Conservation (phyloP, 1,140 invertebrate genomes). For the Bombus difficillimus region DNA sequence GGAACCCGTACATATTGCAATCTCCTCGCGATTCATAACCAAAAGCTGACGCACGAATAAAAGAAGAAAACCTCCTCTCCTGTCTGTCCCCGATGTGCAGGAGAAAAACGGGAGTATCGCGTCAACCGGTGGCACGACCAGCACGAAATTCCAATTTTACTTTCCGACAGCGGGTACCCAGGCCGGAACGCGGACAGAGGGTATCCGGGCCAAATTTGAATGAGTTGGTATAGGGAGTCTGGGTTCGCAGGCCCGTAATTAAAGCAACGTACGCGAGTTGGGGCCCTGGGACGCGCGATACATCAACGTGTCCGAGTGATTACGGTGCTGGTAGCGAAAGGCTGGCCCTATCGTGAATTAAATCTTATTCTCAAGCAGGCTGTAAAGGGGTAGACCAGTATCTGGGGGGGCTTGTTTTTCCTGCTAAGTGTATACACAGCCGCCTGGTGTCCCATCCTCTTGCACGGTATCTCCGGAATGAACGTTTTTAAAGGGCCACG, state of each 20-base stretch:
- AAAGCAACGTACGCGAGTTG: conserved; percentile 51
- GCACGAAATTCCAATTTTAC: conserved; percentile 29
- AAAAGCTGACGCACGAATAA: background rate
- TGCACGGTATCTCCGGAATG: background rate
- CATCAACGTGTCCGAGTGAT: conserved; percentile 70
- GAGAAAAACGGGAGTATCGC: background rate
- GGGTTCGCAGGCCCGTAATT: conserved; percentile 62
- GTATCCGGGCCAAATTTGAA: conserved; percentile 61
- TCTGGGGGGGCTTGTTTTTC: conserved; percentile 41
- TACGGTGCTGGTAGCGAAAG: conserved; percentile 68
- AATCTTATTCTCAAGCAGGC: conserved; percentile 66
- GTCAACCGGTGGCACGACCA: background rate
- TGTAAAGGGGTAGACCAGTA: conserved; percentile 5
- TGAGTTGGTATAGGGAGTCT: conserved; percentile 51
- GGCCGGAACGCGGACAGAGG: background rate
- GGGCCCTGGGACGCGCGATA: conserved; percentile 53
- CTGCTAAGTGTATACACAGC: conserved; percentile 18
- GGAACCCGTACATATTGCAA: no score
- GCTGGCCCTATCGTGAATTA: conserved; percentile 69
- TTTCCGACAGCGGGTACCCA: background rate
- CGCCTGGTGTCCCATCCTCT: background rate
- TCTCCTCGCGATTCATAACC: background rate
- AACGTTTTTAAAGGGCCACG: conserved; percentile 30
- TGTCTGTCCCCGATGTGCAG: background rate
- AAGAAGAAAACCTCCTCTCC: background rate